Evolutionary conservation across 2,888 invertebrate genomes (phyloP).

Genomic region (Trisateles emortualis): DNA sequence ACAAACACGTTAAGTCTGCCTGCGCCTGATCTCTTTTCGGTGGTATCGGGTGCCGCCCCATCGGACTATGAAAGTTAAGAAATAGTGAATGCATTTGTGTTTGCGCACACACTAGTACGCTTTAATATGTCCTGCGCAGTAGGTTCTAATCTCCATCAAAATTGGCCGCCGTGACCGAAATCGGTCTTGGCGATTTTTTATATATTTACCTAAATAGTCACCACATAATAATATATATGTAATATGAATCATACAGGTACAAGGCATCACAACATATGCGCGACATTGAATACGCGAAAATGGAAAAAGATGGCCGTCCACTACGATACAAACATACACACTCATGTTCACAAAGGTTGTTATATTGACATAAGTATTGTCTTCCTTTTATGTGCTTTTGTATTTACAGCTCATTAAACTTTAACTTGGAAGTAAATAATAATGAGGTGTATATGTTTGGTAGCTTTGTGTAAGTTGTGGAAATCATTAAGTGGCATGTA

Average conservation of each 20-base stretch:
- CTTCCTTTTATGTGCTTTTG: conserved; percentile 22
- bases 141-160: too few species aligned
- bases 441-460: background rate
- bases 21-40: too few species aligned
- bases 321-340: conserved; percentile 23
- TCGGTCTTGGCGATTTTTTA: too few species aligned
- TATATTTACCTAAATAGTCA: conserved; percentile 5
- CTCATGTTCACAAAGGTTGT: conserved; percentile 17
- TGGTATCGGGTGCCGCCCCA: too few species aligned
- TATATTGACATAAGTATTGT: conserved; percentile 19
- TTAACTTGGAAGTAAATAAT: background rate
- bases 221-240: background rate
- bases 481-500: too few species aligned
- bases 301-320: conserved; percentile 48
- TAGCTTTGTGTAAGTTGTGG: too few species aligned
- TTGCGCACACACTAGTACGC: too few species aligned
- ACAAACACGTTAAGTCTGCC: too few species aligned
- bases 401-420: conserved; percentile 14
- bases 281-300: conserved; percentile 51
- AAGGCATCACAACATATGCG: conserved; percentile 52
- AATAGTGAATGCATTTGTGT: too few species aligned
- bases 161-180: too few species aligned
- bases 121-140: too few species aligned
- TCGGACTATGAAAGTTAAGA: too few species aligned
- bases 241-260: conserved; percentile 45